Conservation (phyloP, 2,113 vertebrate species). For the Pantherophis guttatus region DNA sequence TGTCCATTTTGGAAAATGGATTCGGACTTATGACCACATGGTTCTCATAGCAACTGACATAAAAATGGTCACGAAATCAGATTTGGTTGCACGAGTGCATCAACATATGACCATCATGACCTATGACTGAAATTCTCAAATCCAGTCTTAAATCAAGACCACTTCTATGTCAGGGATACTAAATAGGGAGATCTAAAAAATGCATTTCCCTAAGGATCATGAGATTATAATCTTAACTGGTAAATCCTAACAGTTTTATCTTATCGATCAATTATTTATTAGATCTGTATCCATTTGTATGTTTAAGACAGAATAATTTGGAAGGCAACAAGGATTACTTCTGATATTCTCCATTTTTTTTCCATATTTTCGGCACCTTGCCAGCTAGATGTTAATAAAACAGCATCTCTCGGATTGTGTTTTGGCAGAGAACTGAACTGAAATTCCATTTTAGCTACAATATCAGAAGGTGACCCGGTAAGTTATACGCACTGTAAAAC, state of each 20-base stretch:
- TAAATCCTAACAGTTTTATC: background rate
- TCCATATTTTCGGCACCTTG: background rate
- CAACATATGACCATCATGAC: background rate
- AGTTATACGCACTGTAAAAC: background rate
- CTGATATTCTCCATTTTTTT: background rate
- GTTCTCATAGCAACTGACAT: background rate
- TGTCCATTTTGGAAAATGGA: background rate
- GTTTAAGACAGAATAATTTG: background rate
- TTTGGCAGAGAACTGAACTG: background rate
- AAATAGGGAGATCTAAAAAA: background rate
- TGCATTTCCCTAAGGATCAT: background rate
- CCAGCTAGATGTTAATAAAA: background rate
- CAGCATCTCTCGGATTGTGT: background rate
- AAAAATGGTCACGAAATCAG: background rate
- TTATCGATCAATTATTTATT: background rate
- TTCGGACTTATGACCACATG: background rate
- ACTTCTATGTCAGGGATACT: background rate
- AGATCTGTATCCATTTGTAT: background rate
- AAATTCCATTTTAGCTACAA: background rate
- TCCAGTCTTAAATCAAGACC: background rate
- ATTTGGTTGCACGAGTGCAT: background rate
- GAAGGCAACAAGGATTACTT: background rate
- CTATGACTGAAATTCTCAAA: background rate
- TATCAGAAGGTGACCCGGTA: background rate
- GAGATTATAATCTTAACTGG: background rate